A percentile compares a stretch with the other conserved stretches of the same genome.
phyloP scores from a whole-genome alignment of 1,140 invertebrate genomes.

The Zaprionus africanus region DNA sequence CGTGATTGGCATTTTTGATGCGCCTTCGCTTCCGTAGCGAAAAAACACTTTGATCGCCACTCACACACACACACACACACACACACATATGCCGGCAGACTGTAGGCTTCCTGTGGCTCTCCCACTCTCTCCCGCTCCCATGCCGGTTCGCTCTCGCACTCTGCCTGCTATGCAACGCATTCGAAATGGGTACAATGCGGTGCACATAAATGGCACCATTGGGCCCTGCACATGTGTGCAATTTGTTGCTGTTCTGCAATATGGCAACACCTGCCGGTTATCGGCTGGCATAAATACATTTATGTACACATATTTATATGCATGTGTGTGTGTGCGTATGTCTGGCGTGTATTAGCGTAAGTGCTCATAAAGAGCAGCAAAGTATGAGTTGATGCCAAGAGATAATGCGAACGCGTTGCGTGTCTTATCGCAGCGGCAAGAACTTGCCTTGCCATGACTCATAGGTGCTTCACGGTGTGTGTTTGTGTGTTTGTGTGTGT shows the following conservation, averaged over 20 bases:
- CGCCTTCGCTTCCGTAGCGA: slow-evolving; percentile 42
- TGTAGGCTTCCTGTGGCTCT: slow-evolving; percentile 9
- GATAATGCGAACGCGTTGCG: background rate
- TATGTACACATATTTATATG: slow-evolving; percentile 1
- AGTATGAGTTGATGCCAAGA: background rate
- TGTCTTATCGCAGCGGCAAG: background rate
- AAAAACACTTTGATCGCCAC: slow-evolving; percentile 24
- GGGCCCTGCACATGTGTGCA: background rate
- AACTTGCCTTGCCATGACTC: slow-evolving; percentile 2
- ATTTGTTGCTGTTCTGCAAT: background rate
- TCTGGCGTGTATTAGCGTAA: background rate
- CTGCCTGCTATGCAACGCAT: background rate
- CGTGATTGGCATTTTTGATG: slow-evolving; percentile 49
- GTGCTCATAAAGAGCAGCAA: background rate
- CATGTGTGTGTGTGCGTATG: background rate
- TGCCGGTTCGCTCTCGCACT: background rate
- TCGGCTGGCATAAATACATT: slow-evolving; percentile 2
- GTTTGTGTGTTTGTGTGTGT: background rate
- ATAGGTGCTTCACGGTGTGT: slow-evolving; percentile 1
- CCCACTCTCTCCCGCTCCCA: background rate
- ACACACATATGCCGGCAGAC: slow-evolving; percentile 1
- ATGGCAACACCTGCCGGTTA: slow-evolving; percentile 26
- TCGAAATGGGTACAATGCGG: background rate
- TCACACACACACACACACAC: slow-evolving; percentile 2
- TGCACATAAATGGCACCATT: slow-evolving; percentile 14